phyloP scores from a whole-genome alignment of 2,113 vertebrate genomes.

The Esox niger region DNA sequence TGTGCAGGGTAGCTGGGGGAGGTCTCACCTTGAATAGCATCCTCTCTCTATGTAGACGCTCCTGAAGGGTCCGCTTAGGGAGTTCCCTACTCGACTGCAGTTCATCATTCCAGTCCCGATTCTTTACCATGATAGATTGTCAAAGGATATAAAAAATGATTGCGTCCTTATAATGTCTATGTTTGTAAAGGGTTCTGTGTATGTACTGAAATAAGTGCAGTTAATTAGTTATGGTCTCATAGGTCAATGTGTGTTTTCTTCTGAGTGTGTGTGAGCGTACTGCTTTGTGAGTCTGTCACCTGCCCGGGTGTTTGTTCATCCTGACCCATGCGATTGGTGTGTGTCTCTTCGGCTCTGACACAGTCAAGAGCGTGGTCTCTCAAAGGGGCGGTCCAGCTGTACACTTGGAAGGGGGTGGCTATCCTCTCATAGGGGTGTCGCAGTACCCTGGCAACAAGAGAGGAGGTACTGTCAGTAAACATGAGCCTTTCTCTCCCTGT shows the following conservation, averaged over 20 bases:
- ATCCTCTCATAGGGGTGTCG: slow-evolving; percentile 92
- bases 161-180: no score
- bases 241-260: background rate
- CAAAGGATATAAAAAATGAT: no score
- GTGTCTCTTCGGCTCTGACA: slow-evolving; percentile 85
- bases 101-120: slow-evolving; percentile 94
- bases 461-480: background rate
- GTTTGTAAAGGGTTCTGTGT: no score
- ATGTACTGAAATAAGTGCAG: no score
- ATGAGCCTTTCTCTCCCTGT: no score
- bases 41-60: slow-evolving; percentile 85
- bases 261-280: background rate
- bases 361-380: slow-evolving; percentile 89
- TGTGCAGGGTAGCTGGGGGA: background rate
- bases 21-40: slow-evolving; percentile 87
- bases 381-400: slow-evolving; percentile 88
- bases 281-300: slow-evolving; percentile 64
- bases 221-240: no score
- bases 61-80: slow-evolving; percentile 80
- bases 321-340: slow-evolving; percentile 83
- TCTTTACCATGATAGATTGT: no score
- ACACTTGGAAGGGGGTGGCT: slow-evolving; percentile 90
- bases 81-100: slow-evolving; percentile 89
- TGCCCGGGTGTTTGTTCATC: slow-evolving; percentile 91
- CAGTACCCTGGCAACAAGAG: slow-evolving; percentile 73